Evolutionary conservation across 2,113 vertebrate genomes (phyloP).

Genomic region (Pygathrix nemaeus): DNA sequence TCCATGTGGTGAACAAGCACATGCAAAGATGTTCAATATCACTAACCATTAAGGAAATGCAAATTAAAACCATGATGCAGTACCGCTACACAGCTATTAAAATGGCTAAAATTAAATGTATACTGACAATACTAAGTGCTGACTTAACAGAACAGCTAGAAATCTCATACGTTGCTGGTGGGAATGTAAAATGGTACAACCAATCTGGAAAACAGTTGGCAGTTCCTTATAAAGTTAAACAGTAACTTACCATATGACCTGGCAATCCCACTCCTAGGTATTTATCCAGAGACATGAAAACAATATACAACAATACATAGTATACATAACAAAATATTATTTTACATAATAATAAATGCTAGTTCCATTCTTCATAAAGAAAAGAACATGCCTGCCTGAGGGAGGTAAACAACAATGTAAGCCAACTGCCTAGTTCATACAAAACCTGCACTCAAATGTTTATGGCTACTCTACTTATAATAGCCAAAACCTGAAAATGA

Average conservation of each 20-base stretch:
- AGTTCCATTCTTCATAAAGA: neutral
- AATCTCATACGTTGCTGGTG: neutral
- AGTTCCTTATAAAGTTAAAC: neutral
- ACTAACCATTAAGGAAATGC: neutral
- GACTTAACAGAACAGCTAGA: neutral
- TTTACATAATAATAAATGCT: neutral
- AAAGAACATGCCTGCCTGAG: neutral
- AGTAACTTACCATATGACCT: neutral
- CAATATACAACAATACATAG: neutral
- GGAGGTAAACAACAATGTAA: neutral
- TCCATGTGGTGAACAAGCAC: neutral
- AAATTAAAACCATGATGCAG: neutral
- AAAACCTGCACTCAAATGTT: neutral
- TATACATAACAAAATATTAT: neutral
- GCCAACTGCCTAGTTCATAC: neutral
- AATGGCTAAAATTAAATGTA: neutral
- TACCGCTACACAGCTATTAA: neutral
- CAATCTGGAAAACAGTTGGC: neutral
- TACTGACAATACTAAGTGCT: neutral
- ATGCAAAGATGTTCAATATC: neutral
- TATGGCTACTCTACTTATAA: neutral
- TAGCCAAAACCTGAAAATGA: neutral
- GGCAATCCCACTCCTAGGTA: neutral
- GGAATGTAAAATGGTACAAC: neutral
- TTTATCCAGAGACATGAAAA: neutral